A percentile compares a stretch with the other conserved stretches of the same genome.
Evolutionary conservation across 2,797 vertebrate species (phyloP).

Genomic region (Graptemys geographica): DNA sequence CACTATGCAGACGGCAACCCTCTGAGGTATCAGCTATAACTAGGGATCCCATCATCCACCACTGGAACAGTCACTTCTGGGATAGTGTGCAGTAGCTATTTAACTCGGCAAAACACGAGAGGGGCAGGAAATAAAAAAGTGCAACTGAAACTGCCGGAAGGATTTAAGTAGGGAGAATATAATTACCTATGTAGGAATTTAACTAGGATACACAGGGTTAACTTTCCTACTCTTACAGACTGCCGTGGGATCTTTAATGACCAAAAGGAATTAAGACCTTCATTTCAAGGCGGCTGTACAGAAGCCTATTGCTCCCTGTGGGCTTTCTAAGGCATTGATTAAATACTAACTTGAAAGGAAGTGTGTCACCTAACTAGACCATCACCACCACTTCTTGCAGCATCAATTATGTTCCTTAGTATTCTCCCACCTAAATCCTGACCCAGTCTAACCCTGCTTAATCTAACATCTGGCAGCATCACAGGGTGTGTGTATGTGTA

Average conservation of each 20-base stretch:
- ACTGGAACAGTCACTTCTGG: background rate
- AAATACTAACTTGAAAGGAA: background rate
- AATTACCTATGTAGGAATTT: background rate
- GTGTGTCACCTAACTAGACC: background rate
- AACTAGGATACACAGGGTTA: background rate
- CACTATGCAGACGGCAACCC: background rate
- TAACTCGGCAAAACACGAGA: background rate
- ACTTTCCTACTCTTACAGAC: background rate
- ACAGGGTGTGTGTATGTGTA: background rate
- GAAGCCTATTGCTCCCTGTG: background rate
- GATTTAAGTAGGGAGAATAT: background rate
- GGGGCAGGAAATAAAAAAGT: fast-evolving
- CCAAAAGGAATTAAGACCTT: background rate
- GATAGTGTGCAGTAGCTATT: fast-evolving
- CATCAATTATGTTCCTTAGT: background rate
- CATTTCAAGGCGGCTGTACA: background rate
- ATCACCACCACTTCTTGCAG: background rate
- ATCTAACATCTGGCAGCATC: background rate
- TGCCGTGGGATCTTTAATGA: background rate
- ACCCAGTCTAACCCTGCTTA: background rate
- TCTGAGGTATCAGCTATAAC: background rate
- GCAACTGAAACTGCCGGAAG: background rate
- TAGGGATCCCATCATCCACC: background rate
- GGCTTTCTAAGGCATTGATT: background rate
- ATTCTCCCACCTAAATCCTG: background rate